These are phyloP conservation scores for Drosophila fuyamai DNA, from an alignment of 1,140 invertebrate species.

Conservation along the genomic window DNA sequence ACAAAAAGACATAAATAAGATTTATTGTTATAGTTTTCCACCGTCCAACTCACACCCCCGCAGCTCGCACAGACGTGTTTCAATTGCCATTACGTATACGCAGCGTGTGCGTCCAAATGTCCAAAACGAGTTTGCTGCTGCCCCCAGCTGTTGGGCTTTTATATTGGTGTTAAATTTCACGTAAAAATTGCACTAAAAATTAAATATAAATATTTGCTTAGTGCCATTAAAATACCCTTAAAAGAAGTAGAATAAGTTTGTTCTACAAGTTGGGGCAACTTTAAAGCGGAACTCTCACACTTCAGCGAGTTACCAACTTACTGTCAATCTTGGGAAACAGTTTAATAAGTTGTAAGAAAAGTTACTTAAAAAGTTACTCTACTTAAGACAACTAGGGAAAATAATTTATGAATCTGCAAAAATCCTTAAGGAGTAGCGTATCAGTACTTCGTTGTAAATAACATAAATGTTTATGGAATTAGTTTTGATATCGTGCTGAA, in stretches of 20 bases:
- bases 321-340: constrained; percentile 1
- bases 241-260: constrained; percentile 4
- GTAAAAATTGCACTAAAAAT: constrained; percentile 71
- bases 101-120: constrained; percentile 32
- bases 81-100: constrained; percentile 65
- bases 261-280: neutral
- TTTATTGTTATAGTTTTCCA: constrained; percentile 72
- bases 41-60: constrained; percentile 10
- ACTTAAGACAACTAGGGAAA: neutral
- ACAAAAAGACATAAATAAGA: constrained; percentile 80
- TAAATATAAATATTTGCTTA: constrained; percentile 72
- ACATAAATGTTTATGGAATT: constrained; percentile 16
- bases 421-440: neutral
- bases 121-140: constrained; percentile 25
- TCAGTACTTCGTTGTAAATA: constrained; percentile 3
- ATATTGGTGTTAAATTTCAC: constrained; percentile 69
- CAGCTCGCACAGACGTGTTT: constrained; percentile 21
- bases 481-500: constrained; percentile 44
- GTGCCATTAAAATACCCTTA: constrained; percentile 46
- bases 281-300: constrained; percentile 1
- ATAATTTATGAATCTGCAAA: neutral
- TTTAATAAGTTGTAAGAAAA: constrained; percentile 1
- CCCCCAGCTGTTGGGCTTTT: constrained; percentile 32
- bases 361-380: neutral
- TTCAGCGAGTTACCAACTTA: constrained; percentile 2